Conservation (phyloP, 2,797 vertebrate species). For the Synaphobranchus kaupii region DNA sequence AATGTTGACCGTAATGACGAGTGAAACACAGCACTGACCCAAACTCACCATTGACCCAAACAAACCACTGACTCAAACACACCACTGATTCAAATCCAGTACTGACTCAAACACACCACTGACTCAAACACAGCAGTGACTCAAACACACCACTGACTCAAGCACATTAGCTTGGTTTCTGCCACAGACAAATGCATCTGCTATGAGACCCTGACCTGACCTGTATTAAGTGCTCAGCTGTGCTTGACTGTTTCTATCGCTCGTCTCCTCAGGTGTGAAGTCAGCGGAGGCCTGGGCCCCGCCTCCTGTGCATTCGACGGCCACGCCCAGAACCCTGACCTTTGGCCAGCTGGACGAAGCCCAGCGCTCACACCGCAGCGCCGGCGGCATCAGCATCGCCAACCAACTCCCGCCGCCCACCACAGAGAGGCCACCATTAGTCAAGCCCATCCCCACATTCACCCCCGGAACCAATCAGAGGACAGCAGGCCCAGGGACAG, state of each 20-base stretch:
- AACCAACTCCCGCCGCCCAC: conserved; percentile 34
- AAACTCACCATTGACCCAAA: too few relatives aligned
- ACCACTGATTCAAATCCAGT: too few relatives aligned
- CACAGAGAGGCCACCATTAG: not conserved
- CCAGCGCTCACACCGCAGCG: conserved; percentile 31
- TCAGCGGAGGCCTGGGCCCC: conserved; percentile 31
- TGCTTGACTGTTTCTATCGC: not conserved
- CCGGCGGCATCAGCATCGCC: conserved; percentile 47
- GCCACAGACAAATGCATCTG: too few relatives aligned
- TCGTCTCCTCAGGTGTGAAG: conserved; percentile 37
- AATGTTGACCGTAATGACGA: too few relatives aligned
- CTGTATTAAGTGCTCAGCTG: not conserved
- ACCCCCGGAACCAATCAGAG: conserved; percentile 35
- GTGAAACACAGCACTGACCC: too few relatives aligned
- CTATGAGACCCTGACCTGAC: not conserved
- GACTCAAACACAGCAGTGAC: not conserved
- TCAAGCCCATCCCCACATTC: not conserved
- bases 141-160: not conserved
- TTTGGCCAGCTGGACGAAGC: conserved; percentile 30
- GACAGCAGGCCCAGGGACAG: conserved; percentile 39
- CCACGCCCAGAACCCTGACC: conserved; percentile 26
- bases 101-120: not conserved
- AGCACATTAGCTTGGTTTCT: not conserved
- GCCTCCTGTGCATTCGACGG: conserved; percentile 3
- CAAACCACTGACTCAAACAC: too few relatives aligned